phyloP scores from a whole-genome alignment of 2,797 vertebrate species.

The Lagodon rhomboides region DNA sequence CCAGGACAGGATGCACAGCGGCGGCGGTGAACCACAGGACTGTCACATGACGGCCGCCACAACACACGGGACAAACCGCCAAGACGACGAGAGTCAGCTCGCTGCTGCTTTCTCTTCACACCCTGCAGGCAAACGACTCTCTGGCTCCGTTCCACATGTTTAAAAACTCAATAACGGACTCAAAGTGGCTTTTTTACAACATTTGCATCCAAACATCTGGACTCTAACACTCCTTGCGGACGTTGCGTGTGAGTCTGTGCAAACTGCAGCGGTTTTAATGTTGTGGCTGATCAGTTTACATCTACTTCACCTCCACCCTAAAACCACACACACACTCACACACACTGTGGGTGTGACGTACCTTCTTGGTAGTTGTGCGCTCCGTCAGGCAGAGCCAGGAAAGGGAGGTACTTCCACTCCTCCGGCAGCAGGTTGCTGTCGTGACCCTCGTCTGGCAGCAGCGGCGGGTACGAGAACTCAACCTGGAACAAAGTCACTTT shows the following conservation, averaged over 20 bases:
- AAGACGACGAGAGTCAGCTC: background rate
- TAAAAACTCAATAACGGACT: background rate
- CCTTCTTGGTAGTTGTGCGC: conserved; percentile 99
- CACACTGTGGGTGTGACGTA: conserved; percentile 58
- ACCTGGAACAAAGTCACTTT: conserved; percentile 77
- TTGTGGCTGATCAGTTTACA: no score
- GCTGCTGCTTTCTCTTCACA: conserved; percentile 1
- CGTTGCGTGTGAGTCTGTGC: no score
- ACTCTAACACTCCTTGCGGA: no score
- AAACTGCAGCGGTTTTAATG: no score
- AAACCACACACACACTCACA: background rate
- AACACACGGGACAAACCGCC: background rate
- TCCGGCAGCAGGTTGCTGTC: conserved; percentile 92
- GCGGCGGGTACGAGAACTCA: conserved; percentile 96
- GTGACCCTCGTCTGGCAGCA: conserved; percentile 91
- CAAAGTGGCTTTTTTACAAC: background rate
- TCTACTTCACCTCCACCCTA: no score
- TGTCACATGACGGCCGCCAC: conserved; percentile 49
- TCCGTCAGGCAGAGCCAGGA: conserved; percentile 95
- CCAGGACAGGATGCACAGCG: background rate
- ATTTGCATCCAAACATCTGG: no score
- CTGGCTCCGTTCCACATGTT: background rate
- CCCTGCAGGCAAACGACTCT: background rate
- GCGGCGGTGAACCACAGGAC: conserved; percentile 14
- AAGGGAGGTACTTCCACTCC: conserved; percentile 97